Evolutionary conservation across 1,140 invertebrate genomes (phyloP).

Genomic region (Caenorhabditis brenneri): DNA sequence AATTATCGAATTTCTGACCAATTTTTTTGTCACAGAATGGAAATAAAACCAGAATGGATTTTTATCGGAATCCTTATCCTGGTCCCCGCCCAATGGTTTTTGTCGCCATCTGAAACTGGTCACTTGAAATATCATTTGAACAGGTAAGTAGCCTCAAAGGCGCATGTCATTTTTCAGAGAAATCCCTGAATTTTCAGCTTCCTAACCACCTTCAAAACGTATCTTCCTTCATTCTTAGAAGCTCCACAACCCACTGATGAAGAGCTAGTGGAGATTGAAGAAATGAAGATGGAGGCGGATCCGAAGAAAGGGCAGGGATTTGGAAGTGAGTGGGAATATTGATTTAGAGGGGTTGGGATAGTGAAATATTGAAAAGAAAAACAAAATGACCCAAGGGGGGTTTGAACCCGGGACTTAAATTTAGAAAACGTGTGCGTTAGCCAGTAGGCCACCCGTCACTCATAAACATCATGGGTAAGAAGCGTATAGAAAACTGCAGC

Average conservation of each 20-base stretch:
- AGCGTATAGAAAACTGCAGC: not conserved
- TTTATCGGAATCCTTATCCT: conserved; percentile 28
- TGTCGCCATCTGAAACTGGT: not conserved
- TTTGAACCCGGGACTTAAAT: not conserved
- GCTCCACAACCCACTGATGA: not conserved
- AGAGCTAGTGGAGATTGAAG: not conserved
- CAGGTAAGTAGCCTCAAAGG: not conserved
- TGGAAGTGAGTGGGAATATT: not conserved
- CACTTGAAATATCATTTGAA: conserved; percentile 35
- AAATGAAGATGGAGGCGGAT: not conserved
- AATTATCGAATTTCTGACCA: too few species aligned
- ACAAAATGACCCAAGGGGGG: too few species aligned
- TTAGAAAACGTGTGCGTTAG: not conserved
- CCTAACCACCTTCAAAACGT: not conserved
- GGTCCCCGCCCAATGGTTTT: conserved; percentile 14
- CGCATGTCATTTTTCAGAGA: not conserved
- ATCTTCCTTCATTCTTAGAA: not conserved
- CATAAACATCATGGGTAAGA: not conserved
- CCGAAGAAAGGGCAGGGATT: not conserved
- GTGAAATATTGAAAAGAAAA: not conserved
- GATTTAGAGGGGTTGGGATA: not conserved
- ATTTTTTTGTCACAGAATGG: too few species aligned
- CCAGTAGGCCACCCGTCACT: too few species aligned
- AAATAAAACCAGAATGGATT: conserved; percentile 10
- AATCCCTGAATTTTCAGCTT: too few species aligned